A percentile compares a stretch with the other conserved stretches of the same genome.
phyloP scores from a whole-genome alignment of 2,113 vertebrate species.

The Stigmatopora nigra region DNA sequence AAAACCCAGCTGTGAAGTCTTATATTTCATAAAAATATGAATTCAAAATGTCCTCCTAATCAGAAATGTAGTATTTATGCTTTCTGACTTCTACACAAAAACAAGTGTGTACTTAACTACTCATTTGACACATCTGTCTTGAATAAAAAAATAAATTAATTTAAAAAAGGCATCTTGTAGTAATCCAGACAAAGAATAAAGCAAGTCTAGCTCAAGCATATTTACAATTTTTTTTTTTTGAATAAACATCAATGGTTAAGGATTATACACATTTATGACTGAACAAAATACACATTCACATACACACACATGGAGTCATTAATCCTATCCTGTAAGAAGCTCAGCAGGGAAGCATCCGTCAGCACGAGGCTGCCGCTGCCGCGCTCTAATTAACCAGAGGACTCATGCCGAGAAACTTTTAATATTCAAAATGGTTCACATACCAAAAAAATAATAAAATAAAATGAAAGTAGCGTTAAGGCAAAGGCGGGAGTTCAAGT shows the following conservation, averaged over 20 bases:
- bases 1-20: too few relatives aligned
- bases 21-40: too few relatives aligned
- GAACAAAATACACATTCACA: constrained; percentile 9
- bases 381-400: constrained; percentile 60
- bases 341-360: constrained; percentile 43
- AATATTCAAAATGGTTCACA: constrained; percentile 51
- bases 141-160: not conserved
- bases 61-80: not conserved
- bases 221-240: constrained; percentile 21
- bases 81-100: constrained; percentile 8
- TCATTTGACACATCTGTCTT: not conserved
- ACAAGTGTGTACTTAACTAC: not conserved
- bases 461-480: too few relatives aligned
- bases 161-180: constrained; percentile 25
- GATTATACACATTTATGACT: constrained; percentile 19
- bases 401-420: constrained; percentile 45
- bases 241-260: constrained; percentile 12
- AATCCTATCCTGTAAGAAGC: constrained; percentile 50
- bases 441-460: not conserved
- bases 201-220: constrained; percentile 19
- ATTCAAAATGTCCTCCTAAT: too few relatives aligned
- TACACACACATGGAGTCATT: constrained; percentile 39
- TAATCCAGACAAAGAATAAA: constrained; percentile 25
- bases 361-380: constrained; percentile 38
- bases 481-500: not conserved